Evolutionary conservation across 2,113 vertebrate species (phyloP), one percentile per base, ranked within the genome.

Genomic region (Columbina picui): DNA sequence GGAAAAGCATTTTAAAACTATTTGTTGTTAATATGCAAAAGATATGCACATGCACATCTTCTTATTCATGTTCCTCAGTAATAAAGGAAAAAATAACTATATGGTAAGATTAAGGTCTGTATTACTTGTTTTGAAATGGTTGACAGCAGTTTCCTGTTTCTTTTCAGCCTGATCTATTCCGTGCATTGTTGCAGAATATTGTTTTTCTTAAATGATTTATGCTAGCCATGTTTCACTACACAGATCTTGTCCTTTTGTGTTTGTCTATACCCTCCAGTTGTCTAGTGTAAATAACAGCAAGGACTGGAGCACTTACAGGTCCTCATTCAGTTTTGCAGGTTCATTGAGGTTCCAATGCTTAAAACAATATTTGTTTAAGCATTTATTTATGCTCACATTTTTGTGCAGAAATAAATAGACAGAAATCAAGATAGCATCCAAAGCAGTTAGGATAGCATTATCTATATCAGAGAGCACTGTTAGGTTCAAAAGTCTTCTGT

Each of bases 381-480:
- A 65, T 52, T 41, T 20, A 23, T 29, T 41, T 73, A 18, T 0
- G 0, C 3, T 81, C 52, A 70, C 1, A 13, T n/a, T 84, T 91
- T 81, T 67, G 25, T 87, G 9, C 14, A 87, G 59, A 77, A 91
- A 69, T 32, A 84, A 41, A 50, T 1, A 64, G 19, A 41, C 14
- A 86, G 27, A 86, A 90, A 84, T 41, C 60, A 84, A 57, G 19
- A 53, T 7, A 52, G 7, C 52, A 57, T 47, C 14, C 36, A 36
- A 74, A 89, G 7, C 25, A 27, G 8, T 14, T 64, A 73, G 23
- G 23, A 41, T 74, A 26, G 12, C 80, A 80, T 67, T 61, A 23
- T 4, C 16, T 34, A 0, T 50, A 41, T 76, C 14, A 71, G 29
- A 77, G 19, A 80, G 71, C 9, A n/a, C 4, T 32, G 14, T 49